Conservation (phyloP, 2,888 invertebrate genomes). For the Hipparchia semele region DNA sequence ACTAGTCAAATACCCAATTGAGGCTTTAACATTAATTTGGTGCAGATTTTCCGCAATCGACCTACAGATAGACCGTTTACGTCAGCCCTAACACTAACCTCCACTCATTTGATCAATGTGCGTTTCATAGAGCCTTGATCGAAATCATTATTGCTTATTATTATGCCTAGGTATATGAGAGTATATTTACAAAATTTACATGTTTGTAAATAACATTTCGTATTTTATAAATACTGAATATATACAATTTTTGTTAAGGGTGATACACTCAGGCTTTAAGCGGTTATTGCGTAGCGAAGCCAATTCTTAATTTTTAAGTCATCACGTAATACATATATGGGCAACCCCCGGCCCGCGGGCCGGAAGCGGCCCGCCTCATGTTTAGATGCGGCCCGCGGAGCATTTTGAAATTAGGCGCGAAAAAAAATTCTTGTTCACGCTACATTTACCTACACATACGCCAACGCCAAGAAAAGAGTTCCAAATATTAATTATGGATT, state of each 20-base stretch:
- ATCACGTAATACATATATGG: background rate
- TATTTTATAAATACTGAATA: conserved; percentile 33
- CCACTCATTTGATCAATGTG: conserved; percentile 27
- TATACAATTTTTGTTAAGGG: conserved; percentile 50
- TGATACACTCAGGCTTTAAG: conserved; percentile 71
- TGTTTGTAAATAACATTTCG: conserved; percentile 30
- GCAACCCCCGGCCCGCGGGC: too few species aligned
- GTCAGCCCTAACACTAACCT: conserved; percentile 38
- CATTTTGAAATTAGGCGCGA: too few species aligned
- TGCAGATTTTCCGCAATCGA: too few species aligned
- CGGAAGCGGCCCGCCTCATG: too few species aligned
- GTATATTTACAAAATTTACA: conserved; percentile 48
- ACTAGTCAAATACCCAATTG: too few species aligned
- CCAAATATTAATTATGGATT: too few species aligned
- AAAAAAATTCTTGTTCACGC: too few species aligned
- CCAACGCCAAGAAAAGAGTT: too few species aligned
- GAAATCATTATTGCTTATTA: conserved; percentile 30
- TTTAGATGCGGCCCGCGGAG: too few species aligned
- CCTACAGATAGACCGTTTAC: background rate
- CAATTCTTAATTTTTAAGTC: conserved; percentile 3
- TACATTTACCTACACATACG: too few species aligned
- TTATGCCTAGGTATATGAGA: conserved; percentile 28
- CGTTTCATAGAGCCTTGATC: conserved; percentile 21
- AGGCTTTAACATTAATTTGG: too few species aligned
- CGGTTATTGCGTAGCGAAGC: conserved; percentile 50